These are phyloP conservation scores for Sphinx pinastri DNA, from an alignment of 2,888 invertebrate species.

Conservation along the genomic window DNA sequence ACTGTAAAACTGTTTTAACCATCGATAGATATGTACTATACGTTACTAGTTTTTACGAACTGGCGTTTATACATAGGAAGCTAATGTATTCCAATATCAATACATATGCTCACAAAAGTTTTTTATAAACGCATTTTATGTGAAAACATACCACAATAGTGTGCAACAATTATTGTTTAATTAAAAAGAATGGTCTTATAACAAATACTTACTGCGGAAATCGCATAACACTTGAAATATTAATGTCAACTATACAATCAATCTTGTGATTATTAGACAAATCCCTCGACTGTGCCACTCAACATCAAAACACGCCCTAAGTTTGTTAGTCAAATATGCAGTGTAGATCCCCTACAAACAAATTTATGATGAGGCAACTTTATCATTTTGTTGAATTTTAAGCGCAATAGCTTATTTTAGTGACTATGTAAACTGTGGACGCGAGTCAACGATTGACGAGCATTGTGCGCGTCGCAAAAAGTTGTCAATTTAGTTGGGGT, in stretches of 20 bases:
- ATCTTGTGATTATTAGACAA: conserved; percentile 25
- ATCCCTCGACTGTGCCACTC: conserved; percentile 23
- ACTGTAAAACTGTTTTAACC: too few relatives aligned
- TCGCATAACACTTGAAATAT: background rate
- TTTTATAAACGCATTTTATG: too few relatives aligned
- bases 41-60: too few relatives aligned
- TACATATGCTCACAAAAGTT: too few relatives aligned
- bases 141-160: too few relatives aligned
- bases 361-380: conserved; percentile 65
- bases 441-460: conserved; percentile 61
- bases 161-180: too few relatives aligned
- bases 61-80: too few relatives aligned
- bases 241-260: conserved; percentile 23
- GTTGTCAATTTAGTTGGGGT: conserved; percentile 53
- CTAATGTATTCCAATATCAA: too few relatives aligned
- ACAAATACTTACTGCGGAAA: background rate
- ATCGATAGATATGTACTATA: too few relatives aligned
- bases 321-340: conserved; percentile 58
- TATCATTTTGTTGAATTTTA: conserved; percentile 67
- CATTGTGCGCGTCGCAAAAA: conserved; percentile 70
- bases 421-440: conserved; percentile 60
- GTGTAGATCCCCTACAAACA: conserved; percentile 60
- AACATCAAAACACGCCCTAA: conserved; percentile 45
- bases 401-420: conserved; percentile 62
- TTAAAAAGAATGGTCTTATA: too few relatives aligned